Evolutionary conservation across 1,140 invertebrate species (phyloP).

Genomic region (Aradophagus sp.): DNA sequence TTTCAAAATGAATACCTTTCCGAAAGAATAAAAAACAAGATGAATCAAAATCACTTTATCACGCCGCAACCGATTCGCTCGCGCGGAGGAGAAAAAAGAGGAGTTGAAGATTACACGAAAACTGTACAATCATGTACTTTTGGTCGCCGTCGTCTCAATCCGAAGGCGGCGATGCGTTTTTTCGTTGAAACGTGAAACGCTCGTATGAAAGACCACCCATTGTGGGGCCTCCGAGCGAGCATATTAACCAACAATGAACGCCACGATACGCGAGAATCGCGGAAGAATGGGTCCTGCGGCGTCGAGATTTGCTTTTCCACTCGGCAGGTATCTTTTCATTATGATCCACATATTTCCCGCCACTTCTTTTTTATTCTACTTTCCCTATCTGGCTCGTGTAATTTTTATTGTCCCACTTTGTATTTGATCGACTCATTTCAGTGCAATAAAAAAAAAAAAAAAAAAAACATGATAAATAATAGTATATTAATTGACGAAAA

Average conservation of each 20-base stretch:
- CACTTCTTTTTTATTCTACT: slow-evolving; percentile 11
- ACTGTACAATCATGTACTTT: slow-evolving; percentile 31
- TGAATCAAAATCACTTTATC: no score
- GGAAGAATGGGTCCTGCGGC: slow-evolving; percentile 55
- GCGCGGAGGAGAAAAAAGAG: no score
- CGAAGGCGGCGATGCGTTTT: slow-evolving; percentile 38
- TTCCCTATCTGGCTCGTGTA: slow-evolving; percentile 1
- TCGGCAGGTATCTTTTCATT: slow-evolving; percentile 56
- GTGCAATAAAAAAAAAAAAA: slow-evolving; percentile 13
- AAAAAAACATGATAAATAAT: no score
- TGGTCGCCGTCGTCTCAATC: slow-evolving; percentile 16
- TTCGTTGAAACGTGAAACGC: slow-evolving; percentile 18
- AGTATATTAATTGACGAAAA: no score
- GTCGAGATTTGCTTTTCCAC: slow-evolving; percentile 34
- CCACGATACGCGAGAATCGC: slow-evolving; percentile 61
- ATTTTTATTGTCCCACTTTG: slow-evolving; percentile 14
- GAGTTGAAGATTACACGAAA: slow-evolving; percentile 29
- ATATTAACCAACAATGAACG: slow-evolving; percentile 63
- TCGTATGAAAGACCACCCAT: slow-evolving; percentile 62
- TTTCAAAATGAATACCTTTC: no score
- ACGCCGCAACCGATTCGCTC: no score
- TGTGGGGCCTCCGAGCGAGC: slow-evolving; percentile 33
- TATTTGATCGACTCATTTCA: slow-evolving; percentile 29
- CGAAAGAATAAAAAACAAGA: no score
- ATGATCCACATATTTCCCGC: slow-evolving; percentile 2